Evolutionary conservation across 1,140 invertebrate species (phyloP), one percentile per base, ranked within the genome.

Genomic region (Rhizoglyphus robini): DNA sequence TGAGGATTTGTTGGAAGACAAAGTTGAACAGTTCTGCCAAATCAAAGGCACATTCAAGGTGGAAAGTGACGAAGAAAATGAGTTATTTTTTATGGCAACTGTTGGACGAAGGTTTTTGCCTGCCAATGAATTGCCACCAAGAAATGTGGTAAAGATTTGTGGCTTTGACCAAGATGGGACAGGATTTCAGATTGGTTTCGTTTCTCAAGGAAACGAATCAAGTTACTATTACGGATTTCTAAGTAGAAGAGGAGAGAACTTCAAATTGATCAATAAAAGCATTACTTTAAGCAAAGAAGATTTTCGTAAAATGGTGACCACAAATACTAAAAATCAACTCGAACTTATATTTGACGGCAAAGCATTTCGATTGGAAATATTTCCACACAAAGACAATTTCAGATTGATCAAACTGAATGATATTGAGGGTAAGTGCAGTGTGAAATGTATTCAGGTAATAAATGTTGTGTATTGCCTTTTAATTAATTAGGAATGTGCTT

Each of bases 21-120:
- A 32, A 34, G 61, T 63, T 34, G 65, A 68, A 38, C 68, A 68
- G 30, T 66, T 61, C 59, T 63, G 68, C 3, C 65, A 67, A 34
- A 27, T 68, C 4, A 68, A 67, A 59, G 68, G 68, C 3, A 67
- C 68, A 8, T 8, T 66, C 18, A 29, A 32, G 32, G 25, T 66
- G 15, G 63, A 68, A 59, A 66, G 34, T 38, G 20, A 67, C 11
- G 38, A 58, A 18, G 47, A 63, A 57, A 36, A 62, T 31, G 41
- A 68, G 46, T 36, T 67, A 36, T 68, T 61, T 31, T 59, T 66
- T 15, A 61, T 63, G 60, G 61, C 32, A 8, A 18, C 46, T 20
- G 34, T 58, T 58, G 34, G 61, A 20, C 8, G 51, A 27, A 25
- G 8, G 31, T 54, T 54, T 20, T 23, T 23, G 20, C 8, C 8